These are phyloP conservation scores for Tridacna crocea DNA, from an alignment of 2,888 invertebrate genomes.

Conservation along the genomic window DNA sequence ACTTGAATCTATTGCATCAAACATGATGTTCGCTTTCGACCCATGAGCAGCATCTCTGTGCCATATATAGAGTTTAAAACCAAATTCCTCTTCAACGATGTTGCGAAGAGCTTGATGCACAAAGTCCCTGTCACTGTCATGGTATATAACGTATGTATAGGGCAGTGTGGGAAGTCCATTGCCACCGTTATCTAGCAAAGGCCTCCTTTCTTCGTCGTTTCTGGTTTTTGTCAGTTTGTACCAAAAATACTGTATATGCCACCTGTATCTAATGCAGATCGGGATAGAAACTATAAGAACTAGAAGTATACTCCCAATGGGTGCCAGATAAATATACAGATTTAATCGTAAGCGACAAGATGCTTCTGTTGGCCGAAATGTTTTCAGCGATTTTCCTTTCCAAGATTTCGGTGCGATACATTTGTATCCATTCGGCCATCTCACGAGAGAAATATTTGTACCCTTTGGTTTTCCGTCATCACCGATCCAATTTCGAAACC, in stretches of 20 bases:
- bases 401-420: neutral
- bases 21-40: slow-evolving; percentile 30
- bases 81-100: slow-evolving; percentile 16
- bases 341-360: neutral
- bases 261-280: slow-evolving; percentile 1
- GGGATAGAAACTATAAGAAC: neutral
- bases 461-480: neutral
- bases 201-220: neutral
- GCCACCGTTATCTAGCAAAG: neutral
- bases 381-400: neutral
- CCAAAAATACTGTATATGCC: slow-evolving; percentile 16
- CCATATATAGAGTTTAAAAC: slow-evolving; percentile 19
- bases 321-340: neutral
- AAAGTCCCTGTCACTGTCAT: slow-evolving; percentile 16
- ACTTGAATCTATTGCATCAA: slow-evolving; percentile 31
- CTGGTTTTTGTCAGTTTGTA: neutral
- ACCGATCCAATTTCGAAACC: slow-evolving; percentile 18
- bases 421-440: slow-evolving; percentile 2
- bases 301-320: neutral
- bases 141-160: slow-evolving; percentile 31
- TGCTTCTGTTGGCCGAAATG: slow-evolving; percentile 3
- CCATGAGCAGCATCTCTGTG: slow-evolving; percentile 27
- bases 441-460: neutral
- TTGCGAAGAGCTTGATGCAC: slow-evolving; percentile 13
- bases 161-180: neutral